Base-by-base conservation (phyloP, 1,140 invertebrate species). In the Leucophenga varia region DNA sequence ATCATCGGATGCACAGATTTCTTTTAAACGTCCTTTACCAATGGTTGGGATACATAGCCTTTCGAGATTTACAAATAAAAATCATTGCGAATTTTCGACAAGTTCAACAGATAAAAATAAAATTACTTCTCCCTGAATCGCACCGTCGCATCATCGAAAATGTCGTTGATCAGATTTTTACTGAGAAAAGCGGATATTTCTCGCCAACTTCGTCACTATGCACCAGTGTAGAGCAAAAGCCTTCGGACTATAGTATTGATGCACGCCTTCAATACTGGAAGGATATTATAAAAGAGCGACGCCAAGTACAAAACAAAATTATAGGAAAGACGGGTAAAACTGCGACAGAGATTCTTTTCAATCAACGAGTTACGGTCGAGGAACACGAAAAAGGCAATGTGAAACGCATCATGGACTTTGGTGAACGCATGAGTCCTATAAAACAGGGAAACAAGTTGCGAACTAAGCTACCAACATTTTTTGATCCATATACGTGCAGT, bases 221-320 rank as follows among this genome's bases (percentile, higher is more conserved):
- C 31, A 42, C 44, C 9, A 52, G 43, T 31, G 3, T 47, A 10
- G 25, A 35, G 10, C 18, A 36, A n/a, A 40, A 31, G 13, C 2
- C 18, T 2, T 47, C 43, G 2, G 43, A 36, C 22, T 37, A 46
- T 9, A 42, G 25, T 16, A 37, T 34, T 22, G 49, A 52, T 17
- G 42, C 18, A n/a, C 43, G 49, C 2, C 19, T 52, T 1, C 28
- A 47, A 31, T 47, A 52, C 21, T 52, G 49, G 49, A 52, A 47
- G 31, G 17, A 47, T 32, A 14, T 38, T 8, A 19, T 52, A 6
- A 28, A 36, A 4, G 38, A 52, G 13, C 43, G 49, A 2, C 32
- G 43, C 7, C 13, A 17, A 10, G 7, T 52, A 1, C 14, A 31
- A 18, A 5, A 30, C 14, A 20, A 32, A 5, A 52, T 52, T 8